Conservation (phyloP, 2,888 invertebrate genomes). For the Lomographa bimaculata region DNA sequence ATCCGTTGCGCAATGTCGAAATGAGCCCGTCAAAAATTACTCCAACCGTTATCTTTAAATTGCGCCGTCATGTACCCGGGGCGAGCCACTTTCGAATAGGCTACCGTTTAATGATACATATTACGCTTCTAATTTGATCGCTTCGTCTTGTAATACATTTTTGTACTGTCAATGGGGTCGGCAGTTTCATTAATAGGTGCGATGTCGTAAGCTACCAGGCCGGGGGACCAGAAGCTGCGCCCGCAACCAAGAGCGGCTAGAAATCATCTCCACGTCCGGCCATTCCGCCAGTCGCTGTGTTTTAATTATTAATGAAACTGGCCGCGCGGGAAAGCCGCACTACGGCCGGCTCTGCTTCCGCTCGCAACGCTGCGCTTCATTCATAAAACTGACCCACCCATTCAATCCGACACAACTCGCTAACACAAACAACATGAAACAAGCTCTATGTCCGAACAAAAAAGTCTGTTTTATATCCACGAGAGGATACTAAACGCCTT, state of each 20-base stretch:
- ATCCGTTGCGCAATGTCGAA: slow-evolving; percentile 67
- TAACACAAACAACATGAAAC: slow-evolving; percentile 39
- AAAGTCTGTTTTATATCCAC: slow-evolving; percentile 42
- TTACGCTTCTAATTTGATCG: slow-evolving; percentile 40
- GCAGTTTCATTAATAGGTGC: slow-evolving; percentile 24
- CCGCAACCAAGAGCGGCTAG: slow-evolving; percentile 64
- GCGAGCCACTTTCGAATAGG: slow-evolving; percentile 48
- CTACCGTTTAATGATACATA: slow-evolving; percentile 68
- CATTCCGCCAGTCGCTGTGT: slow-evolving; percentile 75
- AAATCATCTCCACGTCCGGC: slow-evolving; percentile 80
- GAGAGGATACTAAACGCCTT: slow-evolving; percentile 36
- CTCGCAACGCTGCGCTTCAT: slow-evolving; percentile 81
- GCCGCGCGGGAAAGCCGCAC: slow-evolving; percentile 80
- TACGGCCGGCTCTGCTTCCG: slow-evolving; percentile 78
- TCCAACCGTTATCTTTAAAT: slow-evolving; percentile 65
- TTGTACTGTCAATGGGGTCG: slow-evolving; percentile 24
- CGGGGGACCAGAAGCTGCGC: slow-evolving; percentile 53
- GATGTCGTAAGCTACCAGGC: slow-evolving; percentile 33
- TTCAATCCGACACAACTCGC: slow-evolving; percentile 45
- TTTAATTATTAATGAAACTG: slow-evolving; percentile 84
- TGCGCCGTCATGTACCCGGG: slow-evolving; percentile 57
- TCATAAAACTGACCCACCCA: slow-evolving; percentile 67
- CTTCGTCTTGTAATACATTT: slow-evolving; percentile 35
- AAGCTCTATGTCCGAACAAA: slow-evolving; percentile 43
- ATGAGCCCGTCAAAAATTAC: slow-evolving; percentile 66